A percentile compares a stretch with the other conserved stretches of the same genome.
These are phyloP conservation scores for Parus major DNA, from an alignment of 2,113 vertebrate genomes.

Conservation along the genomic window DNA sequence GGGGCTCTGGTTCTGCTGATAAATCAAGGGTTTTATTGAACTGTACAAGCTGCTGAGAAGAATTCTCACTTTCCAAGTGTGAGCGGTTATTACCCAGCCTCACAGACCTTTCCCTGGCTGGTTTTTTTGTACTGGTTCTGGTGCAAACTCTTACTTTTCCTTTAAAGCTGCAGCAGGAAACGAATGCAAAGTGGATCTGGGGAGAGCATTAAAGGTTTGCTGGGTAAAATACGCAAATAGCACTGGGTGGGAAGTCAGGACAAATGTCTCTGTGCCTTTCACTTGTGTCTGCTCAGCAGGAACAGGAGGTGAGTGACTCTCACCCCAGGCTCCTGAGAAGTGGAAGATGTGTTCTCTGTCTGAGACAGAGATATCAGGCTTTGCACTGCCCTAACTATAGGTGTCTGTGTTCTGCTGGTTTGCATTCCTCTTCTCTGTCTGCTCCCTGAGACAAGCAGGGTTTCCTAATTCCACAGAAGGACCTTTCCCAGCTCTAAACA, in stretches of 20 bases:
- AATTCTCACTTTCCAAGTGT: background rate
- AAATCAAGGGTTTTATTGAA: background rate
- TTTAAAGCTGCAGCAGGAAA: conserved; percentile 15
- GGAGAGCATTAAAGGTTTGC: background rate
- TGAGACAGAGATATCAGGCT: background rate
- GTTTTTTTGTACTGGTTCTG: background rate
- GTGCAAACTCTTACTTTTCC: background rate
- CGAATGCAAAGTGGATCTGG: background rate
- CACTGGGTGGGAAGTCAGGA: background rate
- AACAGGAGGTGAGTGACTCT: background rate
- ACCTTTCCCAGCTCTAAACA: background rate
- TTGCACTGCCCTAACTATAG: background rate
- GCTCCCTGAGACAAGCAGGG: background rate
- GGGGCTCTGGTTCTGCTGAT: background rate
- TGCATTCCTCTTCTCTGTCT: conserved; percentile 18
- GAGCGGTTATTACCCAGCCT: background rate
- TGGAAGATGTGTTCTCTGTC: background rate
- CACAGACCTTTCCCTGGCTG: background rate
- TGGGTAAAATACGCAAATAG: background rate
- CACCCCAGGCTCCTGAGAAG: background rate
- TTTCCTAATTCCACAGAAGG: background rate
- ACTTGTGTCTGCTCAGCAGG: background rate
- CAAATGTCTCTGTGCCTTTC: background rate
- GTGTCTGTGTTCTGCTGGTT: background rate
- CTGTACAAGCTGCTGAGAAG: background rate